These are phyloP conservation scores for Spinus olivaceus DNA, from an alignment of 2,797 vertebrate genomes.

Conservation along the genomic window DNA sequence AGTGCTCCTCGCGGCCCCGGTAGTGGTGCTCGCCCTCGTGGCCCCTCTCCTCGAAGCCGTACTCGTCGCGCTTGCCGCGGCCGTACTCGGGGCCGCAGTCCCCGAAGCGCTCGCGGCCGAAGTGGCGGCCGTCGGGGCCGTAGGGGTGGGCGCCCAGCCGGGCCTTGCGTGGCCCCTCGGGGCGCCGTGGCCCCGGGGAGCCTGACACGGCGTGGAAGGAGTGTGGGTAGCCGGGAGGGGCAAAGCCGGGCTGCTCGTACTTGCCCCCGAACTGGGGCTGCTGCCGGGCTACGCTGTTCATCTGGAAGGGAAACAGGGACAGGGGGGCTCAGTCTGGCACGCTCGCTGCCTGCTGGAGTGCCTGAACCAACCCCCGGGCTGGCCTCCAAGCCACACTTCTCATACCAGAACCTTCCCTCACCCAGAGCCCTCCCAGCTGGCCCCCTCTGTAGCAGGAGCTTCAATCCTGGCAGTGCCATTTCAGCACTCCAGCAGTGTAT, in stretches of 20 bases:
- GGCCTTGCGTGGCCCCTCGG: conserved; percentile 61
- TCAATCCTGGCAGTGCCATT: fast-evolving
- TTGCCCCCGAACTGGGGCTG: conserved; percentile 60
- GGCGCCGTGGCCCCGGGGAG: conserved; percentile 24
- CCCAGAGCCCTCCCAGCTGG: background rate
- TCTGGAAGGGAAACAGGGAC: conserved; percentile 64
- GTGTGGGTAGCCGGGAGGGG: background rate
- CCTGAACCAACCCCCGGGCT: too few species aligned
- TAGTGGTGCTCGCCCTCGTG: conserved; percentile 72
- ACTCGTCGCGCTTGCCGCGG: conserved; percentile 72
- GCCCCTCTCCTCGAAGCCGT: conserved; percentile 75
- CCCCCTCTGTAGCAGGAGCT: background rate
- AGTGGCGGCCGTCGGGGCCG: conserved; percentile 18
- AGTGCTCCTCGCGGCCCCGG: conserved; percentile 74
- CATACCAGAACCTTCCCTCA: background rate
- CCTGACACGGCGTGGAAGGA: background rate
- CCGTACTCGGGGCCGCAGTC: conserved; percentile 68
- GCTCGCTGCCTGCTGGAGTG: fast-evolving
- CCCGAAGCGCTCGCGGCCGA: conserved; percentile 71
- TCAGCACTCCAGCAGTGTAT: fast-evolving
- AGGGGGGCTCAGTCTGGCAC: fast-evolving
- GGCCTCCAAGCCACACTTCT: too few species aligned
- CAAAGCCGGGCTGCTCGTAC: conserved; percentile 48
- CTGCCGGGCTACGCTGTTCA: conserved; percentile 80
- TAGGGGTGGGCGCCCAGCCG: conserved; percentile 74